These are phyloP conservation scores for Steinernema carpocapsae DNA, from an alignment of 2,888 invertebrate genomes.

Conservation along the genomic window DNA sequence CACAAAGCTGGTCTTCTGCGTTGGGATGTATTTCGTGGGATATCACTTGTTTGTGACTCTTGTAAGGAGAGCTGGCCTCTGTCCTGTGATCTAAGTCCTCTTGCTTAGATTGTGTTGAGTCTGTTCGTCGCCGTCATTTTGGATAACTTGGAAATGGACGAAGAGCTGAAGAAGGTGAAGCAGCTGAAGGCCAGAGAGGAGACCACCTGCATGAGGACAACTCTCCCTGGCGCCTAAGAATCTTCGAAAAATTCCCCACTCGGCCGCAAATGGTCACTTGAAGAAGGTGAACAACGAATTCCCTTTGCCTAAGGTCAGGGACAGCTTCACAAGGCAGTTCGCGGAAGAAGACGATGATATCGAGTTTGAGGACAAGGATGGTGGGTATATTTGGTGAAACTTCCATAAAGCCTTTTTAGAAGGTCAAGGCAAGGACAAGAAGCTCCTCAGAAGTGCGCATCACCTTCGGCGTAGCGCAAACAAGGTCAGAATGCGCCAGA, in stretches of 20 bases:
- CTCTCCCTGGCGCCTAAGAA: slow-evolving; percentile 87
- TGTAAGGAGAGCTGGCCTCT: no score
- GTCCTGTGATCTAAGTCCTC: not conserved
- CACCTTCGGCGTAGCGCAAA: slow-evolving; percentile 33
- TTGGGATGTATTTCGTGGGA: slow-evolving; percentile 96
- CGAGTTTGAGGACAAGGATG: slow-evolving; percentile 73
- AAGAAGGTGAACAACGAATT: slow-evolving; percentile 83
- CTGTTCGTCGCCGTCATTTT: slow-evolving; percentile 99
- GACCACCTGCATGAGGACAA: slow-evolving; percentile 92
- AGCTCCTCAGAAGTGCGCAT: not conserved
- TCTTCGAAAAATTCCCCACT: slow-evolving; percentile 94
- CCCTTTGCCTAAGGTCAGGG: slow-evolving; percentile 78
- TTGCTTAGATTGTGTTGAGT: slow-evolving; percentile 83
- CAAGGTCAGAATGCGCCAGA: slow-evolving; percentile 58
- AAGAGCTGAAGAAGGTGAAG: slow-evolving; percentile 97
- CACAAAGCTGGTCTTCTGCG: slow-evolving; percentile 70
- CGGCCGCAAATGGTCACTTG: slow-evolving; percentile 87
- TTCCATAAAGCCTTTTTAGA: not conserved
- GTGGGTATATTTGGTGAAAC: not conserved
- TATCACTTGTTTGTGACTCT: slow-evolving; percentile 98
- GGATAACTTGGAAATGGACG: slow-evolving; percentile 97
- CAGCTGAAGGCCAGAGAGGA: slow-evolving; percentile 88
- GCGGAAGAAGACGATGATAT: slow-evolving; percentile 80
- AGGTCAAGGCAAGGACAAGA: not conserved
- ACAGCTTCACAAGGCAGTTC: slow-evolving; percentile 99